Percentiles rank a stretch among this genome's conserved stretches.
These are phyloP conservation scores for Aleiodes alternator DNA, from an alignment of 2,888 invertebrate species.

Conservation along the genomic window DNA sequence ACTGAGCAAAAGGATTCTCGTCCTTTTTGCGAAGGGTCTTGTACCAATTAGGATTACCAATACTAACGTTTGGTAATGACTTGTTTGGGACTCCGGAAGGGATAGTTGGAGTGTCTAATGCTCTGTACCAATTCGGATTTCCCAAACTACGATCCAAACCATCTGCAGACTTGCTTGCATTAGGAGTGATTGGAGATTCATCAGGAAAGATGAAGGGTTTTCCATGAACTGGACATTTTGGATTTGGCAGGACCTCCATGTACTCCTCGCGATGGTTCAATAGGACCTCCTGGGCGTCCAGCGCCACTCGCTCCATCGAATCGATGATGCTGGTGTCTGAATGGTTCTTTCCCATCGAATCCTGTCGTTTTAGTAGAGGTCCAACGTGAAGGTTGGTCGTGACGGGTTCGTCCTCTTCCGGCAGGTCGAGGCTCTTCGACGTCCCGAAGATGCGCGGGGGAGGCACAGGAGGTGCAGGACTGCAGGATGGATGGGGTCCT, in stretches of 20 bases:
- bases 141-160: conserved; percentile 62
- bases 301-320: conserved; percentile 60
- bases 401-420: conserved; percentile 67
- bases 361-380: conserved; percentile 65
- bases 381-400: conserved; percentile 72
- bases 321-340: conserved; percentile 66
- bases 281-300: conserved; percentile 54
- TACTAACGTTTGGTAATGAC: conserved; percentile 55
- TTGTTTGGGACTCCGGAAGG: conserved; percentile 47
- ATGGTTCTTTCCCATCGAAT: conserved; percentile 62
- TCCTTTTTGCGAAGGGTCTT: conserved; percentile 53
- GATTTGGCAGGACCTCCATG: conserved; percentile 62
- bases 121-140: conserved; percentile 56
- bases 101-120: conserved; percentile 37
- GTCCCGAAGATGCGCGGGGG: conserved; percentile 82
- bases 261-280: conserved; percentile 57
- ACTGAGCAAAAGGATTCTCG: conserved; percentile 1
- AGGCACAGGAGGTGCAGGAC: conserved; percentile 77
- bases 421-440: conserved; percentile 65
- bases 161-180: conserved; percentile 55
- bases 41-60: conserved; percentile 69
- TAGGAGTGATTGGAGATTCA: conserved; percentile 72
- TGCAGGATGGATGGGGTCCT: conserved; percentile 53
- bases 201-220: conserved; percentile 66
- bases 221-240: conserved; percentile 66